Evolutionary conservation across 2,113 vertebrate genomes (phyloP).

Genomic region (Hepsetus odoe): DNA sequence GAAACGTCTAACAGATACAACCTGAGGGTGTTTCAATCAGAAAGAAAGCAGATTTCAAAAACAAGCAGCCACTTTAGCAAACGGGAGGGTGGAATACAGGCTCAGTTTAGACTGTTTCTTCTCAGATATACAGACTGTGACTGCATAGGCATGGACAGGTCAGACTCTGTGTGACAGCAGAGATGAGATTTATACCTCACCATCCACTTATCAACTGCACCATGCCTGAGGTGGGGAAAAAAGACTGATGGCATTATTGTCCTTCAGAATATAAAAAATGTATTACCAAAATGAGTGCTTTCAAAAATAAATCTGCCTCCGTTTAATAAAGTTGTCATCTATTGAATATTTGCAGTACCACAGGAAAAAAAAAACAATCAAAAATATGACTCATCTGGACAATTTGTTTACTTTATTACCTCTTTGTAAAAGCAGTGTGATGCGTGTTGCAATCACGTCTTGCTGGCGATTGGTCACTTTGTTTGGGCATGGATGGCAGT

Average conservation of each 20-base stretch:
- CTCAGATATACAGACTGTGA: not conserved
- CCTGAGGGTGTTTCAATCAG: constrained; percentile 27
- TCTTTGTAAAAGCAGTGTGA: constrained; percentile 19
- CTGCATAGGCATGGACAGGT: constrained; percentile 39
- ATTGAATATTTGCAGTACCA: constrained; percentile 56
- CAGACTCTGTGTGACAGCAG: constrained; percentile 55
- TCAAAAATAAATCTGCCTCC: constrained; percentile 63
- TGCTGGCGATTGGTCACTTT: constrained; percentile 19
- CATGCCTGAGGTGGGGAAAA: constrained; percentile 45
- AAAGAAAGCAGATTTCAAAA: constrained; percentile 23
- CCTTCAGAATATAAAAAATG: constrained; percentile 60
- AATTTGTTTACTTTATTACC: constrained; percentile 66
- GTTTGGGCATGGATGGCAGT: constrained; percentile 18
- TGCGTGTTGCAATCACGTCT: constrained; percentile 41
- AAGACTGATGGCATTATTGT: constrained; percentile 62
- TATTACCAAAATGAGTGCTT: constrained; percentile 62
- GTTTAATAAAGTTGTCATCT: constrained; percentile 71
- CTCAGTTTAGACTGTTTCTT: not conserved
- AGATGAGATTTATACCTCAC: constrained; percentile 54
- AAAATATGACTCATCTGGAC: constrained; percentile 61
- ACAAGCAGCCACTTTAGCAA: not conserved
- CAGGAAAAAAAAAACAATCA: constrained; percentile 48
- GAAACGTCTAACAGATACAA: constrained; percentile 8
- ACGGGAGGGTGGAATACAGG: constrained; percentile 5
- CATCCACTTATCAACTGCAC: constrained; percentile 36